Conservation (phyloP, 1,140 invertebrate species). For the Ceratosolen solmsi region DNA sequence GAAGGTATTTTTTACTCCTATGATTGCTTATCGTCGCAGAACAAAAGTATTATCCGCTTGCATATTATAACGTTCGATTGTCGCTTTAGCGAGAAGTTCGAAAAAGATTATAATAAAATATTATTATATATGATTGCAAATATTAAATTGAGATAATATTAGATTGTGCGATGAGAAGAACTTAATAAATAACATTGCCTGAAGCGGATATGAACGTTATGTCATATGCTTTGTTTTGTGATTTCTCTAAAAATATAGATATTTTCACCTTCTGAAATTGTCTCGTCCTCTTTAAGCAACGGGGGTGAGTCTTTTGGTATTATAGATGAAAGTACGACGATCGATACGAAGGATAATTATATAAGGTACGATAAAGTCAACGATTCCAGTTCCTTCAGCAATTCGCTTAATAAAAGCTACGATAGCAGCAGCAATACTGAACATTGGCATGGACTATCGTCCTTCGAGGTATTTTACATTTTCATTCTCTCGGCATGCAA, state of each 20-base stretch:
- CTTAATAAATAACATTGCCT: no score
- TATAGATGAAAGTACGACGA: neutral
- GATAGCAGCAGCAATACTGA: constrained; percentile 63
- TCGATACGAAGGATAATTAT: neutral
- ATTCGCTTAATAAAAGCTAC: constrained; percentile 67
- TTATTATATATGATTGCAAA: no score
- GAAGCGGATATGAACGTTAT: no score
- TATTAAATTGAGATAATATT: no score
- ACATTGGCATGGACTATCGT: constrained; percentile 47
- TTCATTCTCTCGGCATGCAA: no score
- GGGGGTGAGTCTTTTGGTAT: constrained; percentile 56
- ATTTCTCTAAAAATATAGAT: constrained; percentile 52
- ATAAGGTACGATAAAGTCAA: neutral
- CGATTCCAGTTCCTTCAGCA: constrained; percentile 62
- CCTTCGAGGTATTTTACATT: constrained; percentile 15
- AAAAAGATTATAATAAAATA: no score
- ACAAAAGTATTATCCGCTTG: no score
- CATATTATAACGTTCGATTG: no score
- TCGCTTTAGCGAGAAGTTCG: no score
- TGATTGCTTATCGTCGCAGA: no score
- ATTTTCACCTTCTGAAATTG: constrained; percentile 56
- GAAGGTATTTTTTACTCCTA: constrained; percentile 63
- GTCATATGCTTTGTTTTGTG: neutral
- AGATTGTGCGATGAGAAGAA: no score
- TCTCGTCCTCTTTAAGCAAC: constrained; percentile 61